Evolutionary conservation across 1,140 invertebrate species (phyloP), one percentile per base, ranked within the genome.

Genomic region (Brachionus sp.): DNA sequence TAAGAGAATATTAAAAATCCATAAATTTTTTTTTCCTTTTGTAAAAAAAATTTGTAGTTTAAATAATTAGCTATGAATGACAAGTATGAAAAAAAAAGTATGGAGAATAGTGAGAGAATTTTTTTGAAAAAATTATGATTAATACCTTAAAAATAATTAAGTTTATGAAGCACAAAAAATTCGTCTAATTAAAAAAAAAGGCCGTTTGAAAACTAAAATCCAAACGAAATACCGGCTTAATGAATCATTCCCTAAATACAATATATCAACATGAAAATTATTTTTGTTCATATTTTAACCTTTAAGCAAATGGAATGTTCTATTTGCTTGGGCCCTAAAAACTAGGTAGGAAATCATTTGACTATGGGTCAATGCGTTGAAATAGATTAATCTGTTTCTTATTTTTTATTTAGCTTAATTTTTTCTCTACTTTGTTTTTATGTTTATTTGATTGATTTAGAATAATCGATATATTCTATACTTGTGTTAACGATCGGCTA

Each of bases 51-150:
- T 6, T 57, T 57, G 44, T 16, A 57, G 50, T 57, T 57, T 57
- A 66, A 66, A 70, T 70, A 70, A 70, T 70, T 70, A 70, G 16
- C 37, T 35, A 70, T 39, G 66, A 70, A 70, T 70, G 66, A 70
- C 66, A 70, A 70, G 33, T 70, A 70, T 19, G 33, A 16, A 9
- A 19, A 70, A n/a, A 42, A 6, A 29, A 29, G 37, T 12, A 66
- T 33, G 50, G 19, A 57, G 50, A 57, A 57, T 23, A 25, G 3
- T 7, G 19, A 66, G 33, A 33, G 13, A 66, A 66, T 29, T 33
- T 5, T n/a, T n/a, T 33, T n/a, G 64, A 37, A 33, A 70, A 70
- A 70, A 70, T 70, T 70, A 70, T 70, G 66, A 39, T 70, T 70
- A 70, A 70, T 70, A 70, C 35, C 66, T 19, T 39, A 70, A n/a